phyloP scores from a whole-genome alignment of 2,888 invertebrate species.

The Drosophila fulvimacula region DNA sequence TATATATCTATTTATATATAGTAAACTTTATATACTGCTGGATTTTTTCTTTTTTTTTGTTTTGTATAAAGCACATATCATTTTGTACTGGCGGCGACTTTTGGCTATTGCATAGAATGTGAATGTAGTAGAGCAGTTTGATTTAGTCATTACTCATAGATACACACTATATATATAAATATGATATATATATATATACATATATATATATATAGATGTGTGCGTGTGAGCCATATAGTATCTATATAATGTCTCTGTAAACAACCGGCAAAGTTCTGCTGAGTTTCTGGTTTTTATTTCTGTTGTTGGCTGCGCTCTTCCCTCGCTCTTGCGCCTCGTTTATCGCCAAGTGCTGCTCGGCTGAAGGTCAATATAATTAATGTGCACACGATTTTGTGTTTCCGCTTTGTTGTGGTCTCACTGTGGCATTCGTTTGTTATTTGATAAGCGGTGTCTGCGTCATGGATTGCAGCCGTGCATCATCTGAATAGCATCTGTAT shows the following conservation, averaged over 20 bases:
- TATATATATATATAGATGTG: neutral
- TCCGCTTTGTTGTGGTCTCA: conserved; percentile 52
- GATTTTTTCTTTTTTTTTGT: conserved; percentile 2
- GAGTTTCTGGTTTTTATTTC: conserved; percentile 48
- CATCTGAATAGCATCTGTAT: conserved; percentile 16
- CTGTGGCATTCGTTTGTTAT: conserved; percentile 36
- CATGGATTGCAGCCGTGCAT: conserved; percentile 33
- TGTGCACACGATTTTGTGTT: conserved; percentile 49
- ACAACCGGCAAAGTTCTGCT: conserved; percentile 40
- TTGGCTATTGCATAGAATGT: conserved; percentile 48
- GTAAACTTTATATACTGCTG: conserved; percentile 10
- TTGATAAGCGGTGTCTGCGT: conserved; percentile 48
- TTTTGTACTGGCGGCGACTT: conserved; percentile 55
- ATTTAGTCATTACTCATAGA: conserved; percentile 45
- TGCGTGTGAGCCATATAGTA: conserved; percentile 1
- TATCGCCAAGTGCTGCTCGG: conserved; percentile 25
- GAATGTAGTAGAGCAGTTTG: conserved; percentile 14
- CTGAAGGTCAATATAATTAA: conserved; percentile 66
- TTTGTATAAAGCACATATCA: conserved; percentile 44
- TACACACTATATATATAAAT: conserved; percentile 8
- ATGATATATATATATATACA: conserved; percentile 8
- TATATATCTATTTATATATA: neutral
- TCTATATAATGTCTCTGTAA: conserved; percentile 17
- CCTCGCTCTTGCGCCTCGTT: conserved; percentile 7
- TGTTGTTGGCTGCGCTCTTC: conserved; percentile 14